Evolutionary conservation across 1,140 invertebrate genomes (phyloP).

Genomic region (Dendrolimus kikuchii): DNA sequence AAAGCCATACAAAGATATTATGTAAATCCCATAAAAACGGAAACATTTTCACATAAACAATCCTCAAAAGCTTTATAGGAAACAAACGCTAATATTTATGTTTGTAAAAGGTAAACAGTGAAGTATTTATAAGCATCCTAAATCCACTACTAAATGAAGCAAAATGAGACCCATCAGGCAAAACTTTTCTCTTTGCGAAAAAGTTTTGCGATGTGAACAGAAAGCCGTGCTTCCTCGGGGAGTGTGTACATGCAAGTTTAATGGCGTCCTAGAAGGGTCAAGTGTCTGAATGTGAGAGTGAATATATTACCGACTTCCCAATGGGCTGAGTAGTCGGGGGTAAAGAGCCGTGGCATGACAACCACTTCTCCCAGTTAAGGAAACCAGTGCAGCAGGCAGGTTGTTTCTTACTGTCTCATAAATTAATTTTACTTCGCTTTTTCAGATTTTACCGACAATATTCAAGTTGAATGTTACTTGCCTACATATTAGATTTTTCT

Average conservation of each 20-base stretch:
- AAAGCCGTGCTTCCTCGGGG: conserved; percentile 40
- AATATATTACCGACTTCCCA: conserved; percentile 57
- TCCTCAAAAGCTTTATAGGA: too few relatives aligned
- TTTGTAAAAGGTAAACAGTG: background rate
- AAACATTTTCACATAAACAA: too few relatives aligned
- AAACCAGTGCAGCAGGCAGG: conserved; percentile 46
- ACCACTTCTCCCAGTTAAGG: conserved; percentile 45
- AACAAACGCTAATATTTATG: too few relatives aligned
- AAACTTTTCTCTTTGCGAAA: conserved; percentile 58
- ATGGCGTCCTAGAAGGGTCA: conserved; percentile 63
- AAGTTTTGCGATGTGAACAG: conserved; percentile 52
- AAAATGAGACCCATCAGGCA: conserved; percentile 46
- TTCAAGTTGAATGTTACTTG: too few relatives aligned
- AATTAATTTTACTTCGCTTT: conserved; percentile 55
- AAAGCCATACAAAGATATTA: too few relatives aligned
- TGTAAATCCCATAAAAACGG: too few relatives aligned
- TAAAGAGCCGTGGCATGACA: conserved; percentile 32
- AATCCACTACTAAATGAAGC: conserved; percentile 36
- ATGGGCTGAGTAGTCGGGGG: conserved; percentile 26
- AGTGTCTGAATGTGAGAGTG: conserved; percentile 50
- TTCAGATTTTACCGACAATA: too few relatives aligned
- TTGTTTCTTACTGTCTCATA: conserved; percentile 60
- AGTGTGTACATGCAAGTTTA: conserved; percentile 54
- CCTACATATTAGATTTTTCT: too few relatives aligned
- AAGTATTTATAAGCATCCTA: conserved; percentile 4